These are phyloP conservation scores for Australoheros scitulus DNA, from an alignment of 2,113 vertebrate genomes.

Conservation along the genomic window DNA sequence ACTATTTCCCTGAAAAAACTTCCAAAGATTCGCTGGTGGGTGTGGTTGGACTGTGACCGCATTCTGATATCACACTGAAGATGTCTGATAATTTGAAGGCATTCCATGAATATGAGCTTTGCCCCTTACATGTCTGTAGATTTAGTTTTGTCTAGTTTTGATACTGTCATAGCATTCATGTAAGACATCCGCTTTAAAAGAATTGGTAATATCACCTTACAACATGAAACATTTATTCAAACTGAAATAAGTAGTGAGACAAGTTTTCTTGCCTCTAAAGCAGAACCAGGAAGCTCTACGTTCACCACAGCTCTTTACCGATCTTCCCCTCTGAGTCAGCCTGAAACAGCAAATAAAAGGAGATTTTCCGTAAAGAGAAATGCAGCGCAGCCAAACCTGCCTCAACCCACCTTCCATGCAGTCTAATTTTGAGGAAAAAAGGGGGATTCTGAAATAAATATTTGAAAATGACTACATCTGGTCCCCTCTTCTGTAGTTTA, in stretches of 20 bases:
- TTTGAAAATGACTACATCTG: slow-evolving; percentile 11
- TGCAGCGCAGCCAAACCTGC: neutral
- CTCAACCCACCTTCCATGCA: neutral
- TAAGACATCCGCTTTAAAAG: too few species aligned
- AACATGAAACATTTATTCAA: neutral
- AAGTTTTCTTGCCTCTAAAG: neutral
- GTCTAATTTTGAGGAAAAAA: neutral
- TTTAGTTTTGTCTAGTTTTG: neutral
- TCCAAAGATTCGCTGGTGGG: too few species aligned
- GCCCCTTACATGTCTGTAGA: neutral
- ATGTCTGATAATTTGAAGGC: neutral
- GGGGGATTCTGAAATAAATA: neutral
- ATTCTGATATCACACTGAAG: neutral
- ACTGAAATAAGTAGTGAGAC: neutral
- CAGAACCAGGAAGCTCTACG: neutral
- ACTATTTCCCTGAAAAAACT: neutral
- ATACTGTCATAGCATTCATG: neutral
- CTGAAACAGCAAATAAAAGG: neutral
- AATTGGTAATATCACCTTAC: too few species aligned
- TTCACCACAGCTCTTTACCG: neutral
- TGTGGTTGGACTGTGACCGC: neutral
- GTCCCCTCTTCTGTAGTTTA: slow-evolving; percentile 19
- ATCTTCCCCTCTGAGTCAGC: neutral
- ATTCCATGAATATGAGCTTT: neutral
- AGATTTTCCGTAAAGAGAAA: neutral